Base-by-base conservation (phyloP, 1,140 invertebrate species). In the Drosophila melanica region DNA sequence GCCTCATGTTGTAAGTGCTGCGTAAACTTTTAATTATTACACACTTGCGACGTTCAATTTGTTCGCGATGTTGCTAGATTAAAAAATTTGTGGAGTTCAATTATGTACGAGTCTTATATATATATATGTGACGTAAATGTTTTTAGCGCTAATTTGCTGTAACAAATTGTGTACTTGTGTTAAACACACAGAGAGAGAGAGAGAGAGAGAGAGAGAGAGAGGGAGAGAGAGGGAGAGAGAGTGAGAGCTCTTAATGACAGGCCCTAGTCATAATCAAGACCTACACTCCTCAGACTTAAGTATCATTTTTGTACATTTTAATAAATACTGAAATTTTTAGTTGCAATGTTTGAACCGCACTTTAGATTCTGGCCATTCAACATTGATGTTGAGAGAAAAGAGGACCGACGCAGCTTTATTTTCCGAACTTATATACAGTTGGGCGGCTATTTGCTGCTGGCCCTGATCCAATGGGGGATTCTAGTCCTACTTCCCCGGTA, bases 11-110 rank as follows among this genome's bases (percentile, higher is more conserved):
- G 63, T 16, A 54, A 66, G 62, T 62, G 70, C 48, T 63, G 60
- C 30, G 50, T 41, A 79, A 87, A 87, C 55, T 87, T 87, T 87
- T 87, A 87, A 87, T 87, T 87, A 87, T 87, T 70, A 79, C 79
- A 70, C 79, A 87, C 75, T 86, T 87, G 82, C 57, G 64, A 75
- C 74, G 70, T 86, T 81, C 82, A 86, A 87, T 87, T 86, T 76
- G 75, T 62, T 47, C 75, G 79, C 82, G 53, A 82, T 86, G 82
- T 77, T 76, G 72, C 76, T 55, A 82, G 76, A 82, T 89, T 82
- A 87, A 77, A 87, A 87, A 87, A 67, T 87, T 79, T 82, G 41
- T 62, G 23, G 41, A 79, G 60, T 82, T 86, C 82, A 86, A 86
- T 86, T 86, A 82, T 87, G 42, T 59, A 72, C 14, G 54, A 44